A percentile compares a stretch with the other conserved stretches of the same genome.
Conservation (phyloP, 2,888 invertebrate species). For the Brenthis hecate region DNA sequence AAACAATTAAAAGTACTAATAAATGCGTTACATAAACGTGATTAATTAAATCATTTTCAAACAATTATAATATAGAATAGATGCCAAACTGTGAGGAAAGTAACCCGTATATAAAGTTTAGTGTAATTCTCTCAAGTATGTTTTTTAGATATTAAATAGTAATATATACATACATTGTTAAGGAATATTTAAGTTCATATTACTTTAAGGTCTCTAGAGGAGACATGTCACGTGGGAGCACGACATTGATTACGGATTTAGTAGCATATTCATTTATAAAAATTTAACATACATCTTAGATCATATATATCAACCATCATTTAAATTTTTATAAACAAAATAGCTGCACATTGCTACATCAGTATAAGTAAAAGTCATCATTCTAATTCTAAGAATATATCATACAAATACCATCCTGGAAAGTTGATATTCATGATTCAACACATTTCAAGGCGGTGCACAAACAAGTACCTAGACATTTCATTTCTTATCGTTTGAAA, state of each 20-base stretch:
- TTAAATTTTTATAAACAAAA: slow-evolving; percentile 20
- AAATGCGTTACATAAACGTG: slow-evolving; percentile 65
- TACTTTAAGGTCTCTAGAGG: slow-evolving; percentile 25
- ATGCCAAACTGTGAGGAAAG: slow-evolving; percentile 43
- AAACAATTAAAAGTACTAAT: slow-evolving; percentile 66
- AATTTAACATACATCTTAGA: slow-evolving; percentile 7
- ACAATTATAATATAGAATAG: slow-evolving; percentile 30
- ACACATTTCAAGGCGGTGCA: slow-evolving; percentile 30
- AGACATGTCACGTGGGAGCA: slow-evolving; percentile 19
- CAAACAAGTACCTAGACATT: slow-evolving; percentile 10
- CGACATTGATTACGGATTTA: slow-evolving; percentile 24
- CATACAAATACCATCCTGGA: slow-evolving; percentile 23
- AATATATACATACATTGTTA: slow-evolving; percentile 29
- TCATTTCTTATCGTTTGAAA: background rate
- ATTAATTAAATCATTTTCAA: slow-evolving; percentile 36
- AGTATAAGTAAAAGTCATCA: slow-evolving; percentile 24
- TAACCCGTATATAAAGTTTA: slow-evolving; percentile 53
- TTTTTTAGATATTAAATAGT: slow-evolving; percentile 29
- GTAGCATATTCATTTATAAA: slow-evolving; percentile 23
- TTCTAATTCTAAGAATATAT: slow-evolving; percentile 27
- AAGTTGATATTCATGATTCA: slow-evolving; percentile 8
- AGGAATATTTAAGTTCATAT: slow-evolving; percentile 31
- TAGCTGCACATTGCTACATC: slow-evolving; percentile 19
- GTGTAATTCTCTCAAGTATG: slow-evolving; percentile 27
- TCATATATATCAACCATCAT: slow-evolving; percentile 11